Evolutionary conservation across 2,113 vertebrate species (phyloP), one percentile per base, ranked within the genome.

Genomic region (Pelvicachromis taeniatus): DNA sequence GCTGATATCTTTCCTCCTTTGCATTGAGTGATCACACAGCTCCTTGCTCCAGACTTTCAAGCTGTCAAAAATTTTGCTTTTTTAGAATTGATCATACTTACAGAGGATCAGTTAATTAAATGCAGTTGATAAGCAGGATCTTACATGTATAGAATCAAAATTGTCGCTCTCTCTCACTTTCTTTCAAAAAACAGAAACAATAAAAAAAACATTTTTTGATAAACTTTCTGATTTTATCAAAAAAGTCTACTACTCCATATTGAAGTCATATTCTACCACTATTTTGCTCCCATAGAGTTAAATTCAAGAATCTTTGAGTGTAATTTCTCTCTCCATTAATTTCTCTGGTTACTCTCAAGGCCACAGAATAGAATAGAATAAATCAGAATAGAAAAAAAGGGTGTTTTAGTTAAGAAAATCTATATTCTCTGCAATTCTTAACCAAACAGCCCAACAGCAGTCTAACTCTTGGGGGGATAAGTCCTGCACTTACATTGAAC

Each of bases 401-500:
- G 0, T 53, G 45, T 68, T 86, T 80, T 82, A 52, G 61, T 81
- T 52, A 9, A 70, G 61, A 86, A 88, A 80, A 87, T 87, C 88
- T 31, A 88, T 82, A 50, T 82, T 88, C 58, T 87, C 53, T 77
- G 50, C 77, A 31, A 86, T 80, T 85, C 42, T 91, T 92, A 83
- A 92, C 87, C 84, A 91, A 88, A 89, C 82, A 82, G 59, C 73
- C 83, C 86, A 80, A 73, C 65, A 75, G 85, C 45, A 2, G 58
- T 79, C 70, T 89, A 65, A 89, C 63, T 89, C 91, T 87, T 52
- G 21, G 83, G 87, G 42, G 85, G 45, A 73, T 90, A 86, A 81
- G 63, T 89, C 81, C 82, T 75, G 86, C 86, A 42, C 77, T 90
- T 86, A 56, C 85, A 90, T 90, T 85, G 78, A 91, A 84, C 87